Evolutionary conservation across 2,113 vertebrate genomes (phyloP), one percentile per base, ranked within the genome.

Genomic region (Rhagologus leucostigma): DNA sequence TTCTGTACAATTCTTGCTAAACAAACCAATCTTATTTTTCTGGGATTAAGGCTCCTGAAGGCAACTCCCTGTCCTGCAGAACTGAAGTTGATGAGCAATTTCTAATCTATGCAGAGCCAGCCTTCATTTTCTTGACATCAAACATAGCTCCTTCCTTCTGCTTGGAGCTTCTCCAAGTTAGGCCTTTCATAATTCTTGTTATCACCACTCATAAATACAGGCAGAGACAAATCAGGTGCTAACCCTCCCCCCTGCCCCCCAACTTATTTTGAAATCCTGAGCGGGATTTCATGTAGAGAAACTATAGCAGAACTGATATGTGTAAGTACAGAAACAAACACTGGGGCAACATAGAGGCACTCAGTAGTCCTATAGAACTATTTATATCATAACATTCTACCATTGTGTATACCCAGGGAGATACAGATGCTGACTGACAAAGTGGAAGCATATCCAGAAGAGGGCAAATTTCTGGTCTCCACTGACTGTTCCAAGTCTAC

Each of bases 201-300:
- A 29, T 76, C 46, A 56, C 20, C 13, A 77, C 53, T 63, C 13
- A 53, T 75, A 90, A 68, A 79, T 63, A 50, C 19, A 35, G 16
- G 2, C 12, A 82, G 7, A 6, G 29, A 78, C n/a, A 90, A 85
- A 92, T 63, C 30, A 71, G 59, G 12, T n/a, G 11, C 22, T 33
- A 33, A 49, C 33, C 10, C 3, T 11, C 1, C 3, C 15, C 12
- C 2, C 2, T 19, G 8, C 1, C 0, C 7, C 6, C 7, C 12
- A 37, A 11, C 3, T 42, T 68, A 35, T 32, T 77, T 84, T 56
- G 13, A 80, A 93, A 60, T 89, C 9, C 10, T n/a, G 42, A 76
- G 3, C 24, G 79, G 35, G 17, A 50, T 79, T 75, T 68, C 35
- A 16, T 5, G 4, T 39, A 68, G 13, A 47, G 44, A 74, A 81